Evolutionary conservation across 2,797 vertebrate genomes (phyloP).

Genomic region (Pyrocephalus nanus): DNA sequence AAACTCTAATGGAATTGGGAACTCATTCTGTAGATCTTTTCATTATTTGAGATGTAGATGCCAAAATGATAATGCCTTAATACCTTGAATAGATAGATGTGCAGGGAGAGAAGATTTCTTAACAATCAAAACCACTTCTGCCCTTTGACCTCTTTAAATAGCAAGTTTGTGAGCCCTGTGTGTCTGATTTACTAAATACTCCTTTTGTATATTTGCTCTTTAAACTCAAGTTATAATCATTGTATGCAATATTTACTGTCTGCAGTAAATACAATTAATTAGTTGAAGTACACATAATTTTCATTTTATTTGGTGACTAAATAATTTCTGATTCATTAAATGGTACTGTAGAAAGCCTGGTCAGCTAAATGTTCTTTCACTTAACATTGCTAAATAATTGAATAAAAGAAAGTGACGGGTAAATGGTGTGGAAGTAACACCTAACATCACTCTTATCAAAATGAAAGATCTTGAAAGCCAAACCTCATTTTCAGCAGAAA

Average conservation of each 20-base stretch:
- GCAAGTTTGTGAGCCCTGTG: neutral
- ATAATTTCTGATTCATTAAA: conserved; percentile 46
- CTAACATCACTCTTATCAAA: conserved; percentile 25
- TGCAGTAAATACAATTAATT: conserved; percentile 39
- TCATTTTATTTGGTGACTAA: conserved; percentile 7
- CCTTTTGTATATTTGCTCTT: neutral
- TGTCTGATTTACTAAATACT: neutral
- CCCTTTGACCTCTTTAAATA: neutral
- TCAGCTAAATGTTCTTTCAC: conserved; percentile 51
- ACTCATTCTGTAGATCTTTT: neutral
- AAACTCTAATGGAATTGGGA: neutral
- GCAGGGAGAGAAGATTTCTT: neutral
- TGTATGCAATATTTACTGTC: neutral
- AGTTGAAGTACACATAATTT: neutral
- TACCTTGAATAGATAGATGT: neutral
- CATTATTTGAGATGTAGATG: neutral
- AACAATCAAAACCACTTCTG: neutral
- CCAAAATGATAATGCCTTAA: neutral
- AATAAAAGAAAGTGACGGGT: conserved; percentile 42
- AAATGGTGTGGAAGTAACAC: conserved; percentile 48
- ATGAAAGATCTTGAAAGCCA: conserved; percentile 33
- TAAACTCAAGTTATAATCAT: conserved; percentile 8
- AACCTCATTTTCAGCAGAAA: conserved; percentile 24
- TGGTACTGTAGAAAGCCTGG: neutral
- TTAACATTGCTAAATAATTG: conserved; percentile 54